A percentile compares a stretch with the other conserved stretches of the same genome.
phyloP scores from a whole-genome alignment of 2,113 vertebrate genomes.

The Acanthisitta chloris region DNA sequence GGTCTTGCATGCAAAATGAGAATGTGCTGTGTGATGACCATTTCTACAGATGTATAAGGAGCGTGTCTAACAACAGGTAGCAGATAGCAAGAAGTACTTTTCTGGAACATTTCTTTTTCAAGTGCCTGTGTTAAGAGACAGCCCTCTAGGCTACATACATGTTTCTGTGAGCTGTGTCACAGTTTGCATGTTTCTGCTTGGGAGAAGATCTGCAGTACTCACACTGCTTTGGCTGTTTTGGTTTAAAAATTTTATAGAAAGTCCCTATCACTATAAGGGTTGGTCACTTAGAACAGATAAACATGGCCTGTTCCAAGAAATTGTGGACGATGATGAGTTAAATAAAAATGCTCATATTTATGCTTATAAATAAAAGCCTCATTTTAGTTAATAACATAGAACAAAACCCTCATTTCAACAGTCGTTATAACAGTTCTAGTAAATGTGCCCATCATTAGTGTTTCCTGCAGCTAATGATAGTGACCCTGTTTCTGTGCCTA shows the following conservation, averaged over 20 bases:
- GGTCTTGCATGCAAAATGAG: constrained; percentile 3
- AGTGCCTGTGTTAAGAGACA: not conserved
- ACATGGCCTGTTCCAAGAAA: not conserved
- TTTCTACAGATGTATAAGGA: not conserved
- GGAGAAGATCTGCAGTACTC: not conserved
- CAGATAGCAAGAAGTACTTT: not conserved
- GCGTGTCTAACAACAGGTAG: not conserved
- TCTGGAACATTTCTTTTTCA: not conserved
- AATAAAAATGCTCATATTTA: not conserved
- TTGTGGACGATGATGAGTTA: not conserved
- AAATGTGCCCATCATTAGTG: not conserved
- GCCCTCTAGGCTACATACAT: not conserved
- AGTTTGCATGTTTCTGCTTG: not conserved
- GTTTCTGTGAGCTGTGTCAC: not conserved
- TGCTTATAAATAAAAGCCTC: too few species aligned
- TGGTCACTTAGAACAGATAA: not conserved
- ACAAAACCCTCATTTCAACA: not conserved
- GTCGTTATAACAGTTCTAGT: not conserved
- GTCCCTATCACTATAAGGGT: rapidly evolving
- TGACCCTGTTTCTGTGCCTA: not conserved
- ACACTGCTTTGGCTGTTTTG: not conserved
- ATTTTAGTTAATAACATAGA: not conserved
- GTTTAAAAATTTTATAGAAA: not conserved
- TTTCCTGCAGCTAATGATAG: not conserved
- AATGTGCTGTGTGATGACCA: not conserved